These are phyloP conservation scores for Autographa gamma DNA, from an alignment of 2,888 invertebrate genomes.

Conservation along the genomic window DNA sequence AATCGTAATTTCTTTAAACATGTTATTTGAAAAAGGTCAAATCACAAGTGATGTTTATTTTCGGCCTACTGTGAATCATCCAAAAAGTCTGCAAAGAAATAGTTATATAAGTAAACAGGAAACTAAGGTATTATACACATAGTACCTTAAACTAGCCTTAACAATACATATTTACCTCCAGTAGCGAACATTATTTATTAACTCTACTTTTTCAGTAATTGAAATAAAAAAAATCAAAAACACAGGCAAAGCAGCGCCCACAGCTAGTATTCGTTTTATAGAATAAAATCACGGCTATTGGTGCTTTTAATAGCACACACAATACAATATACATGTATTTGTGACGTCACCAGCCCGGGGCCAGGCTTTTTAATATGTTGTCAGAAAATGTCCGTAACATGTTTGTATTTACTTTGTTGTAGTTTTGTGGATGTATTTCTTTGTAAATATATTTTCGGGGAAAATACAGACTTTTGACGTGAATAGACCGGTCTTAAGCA, in stretches of 20 bases:
- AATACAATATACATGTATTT: not conserved
- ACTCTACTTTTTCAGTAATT: too few relatives aligned
- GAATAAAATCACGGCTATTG: not conserved
- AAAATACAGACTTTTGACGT: constrained; percentile 1
- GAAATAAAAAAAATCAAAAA: too few relatives aligned
- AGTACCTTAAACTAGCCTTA: too few relatives aligned
- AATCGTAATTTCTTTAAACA: too few relatives aligned
- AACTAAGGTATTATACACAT: too few relatives aligned
- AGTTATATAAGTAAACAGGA: too few relatives aligned
- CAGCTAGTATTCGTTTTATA: constrained; percentile 1
- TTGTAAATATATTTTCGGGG: constrained; percentile 18
- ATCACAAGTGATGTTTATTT: too few relatives aligned
- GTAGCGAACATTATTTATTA: too few relatives aligned
- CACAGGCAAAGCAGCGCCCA: not conserved
- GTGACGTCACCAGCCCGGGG: constrained; percentile 26
- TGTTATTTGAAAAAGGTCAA: too few relatives aligned
- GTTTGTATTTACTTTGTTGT: constrained; percentile 33
- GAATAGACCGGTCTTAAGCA: constrained; percentile 2
- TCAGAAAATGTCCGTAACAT: constrained; percentile 42
- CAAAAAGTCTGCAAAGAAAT: too few relatives aligned
- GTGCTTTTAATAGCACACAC: not conserved
- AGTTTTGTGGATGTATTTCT: constrained; percentile 30
- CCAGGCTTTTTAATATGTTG: constrained; percentile 41
- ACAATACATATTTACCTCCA: too few relatives aligned
- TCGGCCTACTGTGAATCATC: too few relatives aligned